Conservation (phyloP, 53 echinoderm and acorn worm species). For the Apostichopus leukothele region DNA sequence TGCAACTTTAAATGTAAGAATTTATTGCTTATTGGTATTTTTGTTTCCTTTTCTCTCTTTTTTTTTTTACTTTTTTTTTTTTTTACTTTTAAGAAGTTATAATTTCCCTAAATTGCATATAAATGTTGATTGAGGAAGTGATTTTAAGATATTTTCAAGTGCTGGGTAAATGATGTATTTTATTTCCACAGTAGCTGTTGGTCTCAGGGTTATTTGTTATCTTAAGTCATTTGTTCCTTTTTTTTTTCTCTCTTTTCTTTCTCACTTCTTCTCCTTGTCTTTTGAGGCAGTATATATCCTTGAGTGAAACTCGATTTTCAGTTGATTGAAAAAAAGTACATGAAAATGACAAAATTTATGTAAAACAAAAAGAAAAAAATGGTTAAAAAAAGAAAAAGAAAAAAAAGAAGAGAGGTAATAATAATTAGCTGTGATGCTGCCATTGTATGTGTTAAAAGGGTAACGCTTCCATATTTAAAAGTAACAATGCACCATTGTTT, state of each 20-base stretch:
- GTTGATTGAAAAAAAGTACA: conserved; percentile 4
- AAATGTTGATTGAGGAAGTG: conserved; percentile 45
- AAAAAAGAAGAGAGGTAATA: not conserved
- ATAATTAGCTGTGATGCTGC: conserved; percentile 41
- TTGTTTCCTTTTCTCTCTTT: conserved; percentile 1
- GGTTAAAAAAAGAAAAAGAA: not conserved
- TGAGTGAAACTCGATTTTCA: conserved; percentile 46
- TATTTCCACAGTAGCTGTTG: conserved; percentile 52
- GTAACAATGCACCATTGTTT: conserved; percentile 32
- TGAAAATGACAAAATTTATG: not conserved
- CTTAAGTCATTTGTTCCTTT: conserved; percentile 33
- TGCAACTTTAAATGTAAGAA: conserved; percentile 52
- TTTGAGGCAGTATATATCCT: conserved; percentile 7
- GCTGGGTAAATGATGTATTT: conserved; percentile 50
- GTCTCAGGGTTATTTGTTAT: conserved; percentile 39
- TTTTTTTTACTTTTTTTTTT: conserved; percentile 31
- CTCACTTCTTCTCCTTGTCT: conserved; percentile 1
- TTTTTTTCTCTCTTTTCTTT: not conserved
- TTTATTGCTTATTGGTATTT: conserved; percentile 43
- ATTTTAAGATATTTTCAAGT: conserved; percentile 49
- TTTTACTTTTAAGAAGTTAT: conserved; percentile 32
- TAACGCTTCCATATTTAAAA: conserved; percentile 37
- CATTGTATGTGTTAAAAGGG: conserved; percentile 3
- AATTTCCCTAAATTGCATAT: conserved; percentile 46
- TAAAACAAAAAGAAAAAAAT: not conserved